phyloP scores from a whole-genome alignment of 2,113 vertebrate species.

The Apodemus sylvaticus region DNA sequence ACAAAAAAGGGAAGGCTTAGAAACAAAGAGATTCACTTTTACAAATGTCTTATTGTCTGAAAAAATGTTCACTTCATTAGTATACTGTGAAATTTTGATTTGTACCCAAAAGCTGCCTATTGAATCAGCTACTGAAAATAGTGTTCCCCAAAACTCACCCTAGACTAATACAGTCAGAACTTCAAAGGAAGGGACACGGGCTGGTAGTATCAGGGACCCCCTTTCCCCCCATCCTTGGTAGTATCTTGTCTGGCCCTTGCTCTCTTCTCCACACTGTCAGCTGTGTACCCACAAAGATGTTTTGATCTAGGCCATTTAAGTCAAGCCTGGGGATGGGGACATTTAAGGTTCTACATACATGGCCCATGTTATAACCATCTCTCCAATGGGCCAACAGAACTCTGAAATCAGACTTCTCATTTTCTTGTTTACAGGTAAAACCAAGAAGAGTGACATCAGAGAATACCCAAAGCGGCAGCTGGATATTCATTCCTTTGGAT shows the following conservation, averaged over 20 bases:
- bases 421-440: slow-evolving; percentile 26
- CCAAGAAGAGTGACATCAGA: slow-evolving; percentile 2
- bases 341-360: slow-evolving; percentile 82
- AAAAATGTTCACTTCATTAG: background rate
- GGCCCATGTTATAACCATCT: slow-evolving; percentile 78
- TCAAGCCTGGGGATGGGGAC: slow-evolving; percentile 78
- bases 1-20: background rate
- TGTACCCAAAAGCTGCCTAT: background rate
- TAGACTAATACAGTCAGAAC: background rate
- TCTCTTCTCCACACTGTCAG: slow-evolving; percentile 78
- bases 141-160: background rate
- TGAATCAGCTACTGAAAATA: slow-evolving; percentile 42
- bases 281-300: slow-evolving; percentile 82
- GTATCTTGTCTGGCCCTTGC: background rate
- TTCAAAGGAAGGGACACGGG: background rate
- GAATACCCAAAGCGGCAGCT: background rate
- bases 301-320: slow-evolving; percentile 81
- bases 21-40: background rate
- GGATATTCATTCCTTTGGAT: background rate
- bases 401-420: background rate
- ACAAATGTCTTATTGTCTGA: background rate
- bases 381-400: background rate
- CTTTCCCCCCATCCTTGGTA: background rate
- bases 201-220: background rate
- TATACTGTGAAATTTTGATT: background rate